Conservation (phyloP, 2,797 vertebrate genomes). For the Anguilla anguilla region DNA sequence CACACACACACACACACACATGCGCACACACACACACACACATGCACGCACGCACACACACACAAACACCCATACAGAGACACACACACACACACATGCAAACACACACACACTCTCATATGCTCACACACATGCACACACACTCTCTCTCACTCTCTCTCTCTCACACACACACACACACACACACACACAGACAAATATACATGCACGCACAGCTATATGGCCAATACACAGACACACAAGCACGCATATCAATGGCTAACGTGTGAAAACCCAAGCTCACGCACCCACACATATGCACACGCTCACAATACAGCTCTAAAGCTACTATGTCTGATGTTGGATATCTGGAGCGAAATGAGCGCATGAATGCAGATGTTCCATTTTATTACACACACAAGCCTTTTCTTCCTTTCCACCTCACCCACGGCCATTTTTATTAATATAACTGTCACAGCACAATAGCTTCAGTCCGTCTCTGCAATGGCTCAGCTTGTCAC, state of each 20-base stretch:
- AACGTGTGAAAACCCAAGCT: too few species aligned
- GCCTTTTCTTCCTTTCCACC: slow-evolving; percentile 42
- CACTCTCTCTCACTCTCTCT: too few species aligned
- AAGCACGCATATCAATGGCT: too few species aligned
- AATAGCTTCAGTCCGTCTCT: slow-evolving; percentile 48
- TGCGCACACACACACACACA: not conserved
- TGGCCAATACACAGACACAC: not conserved
- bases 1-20: not conserved
- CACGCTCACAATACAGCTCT: not conserved
- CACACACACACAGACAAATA: slow-evolving; percentile 18
- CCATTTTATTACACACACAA: slow-evolving; percentile 35
- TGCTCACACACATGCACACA: too few species aligned
- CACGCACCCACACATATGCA: not conserved
- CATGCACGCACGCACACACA: not conserved
- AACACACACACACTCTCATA: too few species aligned
- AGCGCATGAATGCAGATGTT: slow-evolving; percentile 16
- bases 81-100: too few species aligned
- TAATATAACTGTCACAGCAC: slow-evolving; percentile 57
- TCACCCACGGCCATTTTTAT: slow-evolving; percentile 52
- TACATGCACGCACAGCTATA: not conserved
- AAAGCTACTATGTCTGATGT: too few species aligned
- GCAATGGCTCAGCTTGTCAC: slow-evolving; percentile 48
- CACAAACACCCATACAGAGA: too few species aligned
- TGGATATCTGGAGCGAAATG: not conserved
- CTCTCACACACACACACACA: too few species aligned